Conservation (phyloP, 2,888 invertebrate genomes). For the Aromia moschata region DNA sequence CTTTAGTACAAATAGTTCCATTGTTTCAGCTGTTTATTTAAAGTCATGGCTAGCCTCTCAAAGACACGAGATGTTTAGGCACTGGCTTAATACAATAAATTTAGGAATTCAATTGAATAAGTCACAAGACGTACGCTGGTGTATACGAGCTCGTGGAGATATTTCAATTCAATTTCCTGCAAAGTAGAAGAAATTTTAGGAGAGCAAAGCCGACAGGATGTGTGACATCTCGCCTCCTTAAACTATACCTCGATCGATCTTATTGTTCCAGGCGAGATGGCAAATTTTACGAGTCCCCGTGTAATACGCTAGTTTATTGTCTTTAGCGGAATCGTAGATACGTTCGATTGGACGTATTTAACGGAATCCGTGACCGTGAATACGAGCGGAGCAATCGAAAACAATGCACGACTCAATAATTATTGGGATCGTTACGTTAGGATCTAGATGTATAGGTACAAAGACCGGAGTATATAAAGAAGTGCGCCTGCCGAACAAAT, state of each 20-base stretch:
- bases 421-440: too few relatives aligned
- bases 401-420: background rate
- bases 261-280: constrained; percentile 17
- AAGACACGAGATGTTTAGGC: too few relatives aligned
- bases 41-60: too few relatives aligned
- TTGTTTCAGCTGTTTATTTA: too few relatives aligned
- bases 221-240: constrained; percentile 27
- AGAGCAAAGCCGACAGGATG: constrained; percentile 30
- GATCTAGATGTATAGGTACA: too few relatives aligned
- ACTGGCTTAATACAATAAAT: constrained; percentile 43
- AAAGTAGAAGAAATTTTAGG: constrained; percentile 31
- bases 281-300: constrained; percentile 15
- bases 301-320: constrained; percentile 18
- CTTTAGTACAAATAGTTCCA: too few relatives aligned
- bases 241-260: constrained; percentile 22
- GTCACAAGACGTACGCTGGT: constrained; percentile 39
- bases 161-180: constrained; percentile 40
- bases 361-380: constrained; percentile 1
- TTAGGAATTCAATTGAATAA: constrained; percentile 40
- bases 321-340: background rate
- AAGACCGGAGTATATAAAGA: too few relatives aligned
- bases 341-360: background rate
- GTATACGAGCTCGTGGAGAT: constrained; percentile 27
- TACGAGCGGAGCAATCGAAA: background rate
- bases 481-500: too few relatives aligned